phyloP scores from a whole-genome alignment of 2,888 invertebrate genomes.

The Drosophila ochracea region DNA sequence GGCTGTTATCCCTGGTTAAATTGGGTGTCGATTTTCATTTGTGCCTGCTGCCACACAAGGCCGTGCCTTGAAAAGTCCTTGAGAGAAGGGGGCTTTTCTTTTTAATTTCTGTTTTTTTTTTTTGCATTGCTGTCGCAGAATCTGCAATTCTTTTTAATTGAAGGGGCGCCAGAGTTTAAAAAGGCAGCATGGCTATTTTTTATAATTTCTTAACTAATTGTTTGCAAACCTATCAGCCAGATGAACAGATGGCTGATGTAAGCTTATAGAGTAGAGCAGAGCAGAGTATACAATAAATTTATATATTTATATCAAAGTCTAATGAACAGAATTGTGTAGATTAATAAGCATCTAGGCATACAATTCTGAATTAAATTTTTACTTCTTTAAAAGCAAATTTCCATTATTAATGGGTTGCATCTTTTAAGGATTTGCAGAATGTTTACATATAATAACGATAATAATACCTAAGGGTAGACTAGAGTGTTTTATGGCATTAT shows the following conservation, averaged over 20 bases:
- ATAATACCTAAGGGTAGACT: background rate
- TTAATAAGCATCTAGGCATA: background rate
- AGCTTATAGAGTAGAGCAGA: background rate
- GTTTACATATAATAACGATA: no score
- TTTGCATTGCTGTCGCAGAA: background rate
- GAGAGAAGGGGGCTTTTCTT: slow-evolving; percentile 8
- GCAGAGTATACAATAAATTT: background rate
- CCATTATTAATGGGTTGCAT: background rate
- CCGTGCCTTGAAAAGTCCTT: background rate
- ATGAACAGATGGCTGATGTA: background rate
- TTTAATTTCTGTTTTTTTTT: background rate
- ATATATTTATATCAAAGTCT: background rate
- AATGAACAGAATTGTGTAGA: background rate
- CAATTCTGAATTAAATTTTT: background rate
- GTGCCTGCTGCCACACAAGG: slow-evolving; percentile 22
- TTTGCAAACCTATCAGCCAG: background rate
- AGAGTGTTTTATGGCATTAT: background rate
- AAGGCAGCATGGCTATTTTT: background rate
- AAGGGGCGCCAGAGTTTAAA: slow-evolving; percentile 10
- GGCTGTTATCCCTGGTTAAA: slow-evolving; percentile 52
- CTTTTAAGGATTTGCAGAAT: background rate
- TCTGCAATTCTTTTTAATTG: slow-evolving; percentile 40
- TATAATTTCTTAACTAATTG: background rate
- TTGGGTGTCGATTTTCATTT: slow-evolving; percentile 69
- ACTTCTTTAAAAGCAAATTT: background rate